Evolutionary conservation across 2,797 vertebrate species (phyloP).

Genomic region (Muscicapa comitata): DNA sequence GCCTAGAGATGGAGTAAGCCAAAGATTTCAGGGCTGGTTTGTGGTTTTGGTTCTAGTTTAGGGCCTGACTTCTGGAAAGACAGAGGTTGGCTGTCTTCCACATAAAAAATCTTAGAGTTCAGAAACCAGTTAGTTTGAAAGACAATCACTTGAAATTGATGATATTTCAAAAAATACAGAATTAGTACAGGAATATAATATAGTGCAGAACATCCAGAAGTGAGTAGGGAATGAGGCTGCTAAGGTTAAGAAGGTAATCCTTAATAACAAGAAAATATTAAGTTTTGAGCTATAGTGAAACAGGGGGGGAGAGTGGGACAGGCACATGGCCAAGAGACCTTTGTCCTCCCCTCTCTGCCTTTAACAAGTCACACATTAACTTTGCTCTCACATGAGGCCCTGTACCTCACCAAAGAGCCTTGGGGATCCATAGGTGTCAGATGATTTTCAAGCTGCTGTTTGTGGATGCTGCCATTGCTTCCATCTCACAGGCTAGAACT

Average conservation of each 20-base stretch:
- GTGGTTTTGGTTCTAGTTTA: background rate
- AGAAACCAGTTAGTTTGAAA: background rate
- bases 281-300: conserved; percentile 2
- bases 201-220: background rate
- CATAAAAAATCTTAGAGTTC: background rate
- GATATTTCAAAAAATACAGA: background rate
- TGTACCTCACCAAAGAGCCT: background rate
- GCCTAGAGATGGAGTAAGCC: background rate
- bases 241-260: conserved; percentile 13
- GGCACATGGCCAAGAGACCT: background rate
- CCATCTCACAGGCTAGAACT: background rate
- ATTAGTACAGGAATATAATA: background rate
- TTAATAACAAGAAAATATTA: conserved; percentile 49
- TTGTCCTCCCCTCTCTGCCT: background rate
- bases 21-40: background rate
- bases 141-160: background rate
- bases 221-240: background rate
- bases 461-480: background rate
- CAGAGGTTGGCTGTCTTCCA: background rate
- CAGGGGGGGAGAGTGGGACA: background rate
- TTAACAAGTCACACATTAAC: conserved; percentile 47
- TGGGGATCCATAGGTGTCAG: background rate
- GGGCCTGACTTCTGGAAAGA: background rate
- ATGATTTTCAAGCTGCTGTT: background rate
- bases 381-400: background rate